Evolutionary conservation across 2,888 invertebrate species (phyloP).

Genomic region (Chrysomela aeneicollis): DNA sequence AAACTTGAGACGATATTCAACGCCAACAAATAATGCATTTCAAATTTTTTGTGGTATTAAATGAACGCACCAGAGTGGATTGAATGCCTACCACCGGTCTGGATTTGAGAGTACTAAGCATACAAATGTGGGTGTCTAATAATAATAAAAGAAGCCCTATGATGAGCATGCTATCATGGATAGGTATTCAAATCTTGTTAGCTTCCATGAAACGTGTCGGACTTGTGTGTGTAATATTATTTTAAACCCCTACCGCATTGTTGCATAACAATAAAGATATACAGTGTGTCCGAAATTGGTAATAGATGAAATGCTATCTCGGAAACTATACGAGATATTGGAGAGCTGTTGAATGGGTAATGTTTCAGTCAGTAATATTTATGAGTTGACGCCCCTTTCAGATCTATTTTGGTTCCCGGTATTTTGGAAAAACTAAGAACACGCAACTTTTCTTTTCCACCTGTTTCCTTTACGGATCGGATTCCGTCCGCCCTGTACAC

Average conservation of each 20-base stretch:
- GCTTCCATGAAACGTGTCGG: constrained; percentile 14
- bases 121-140: background rate
- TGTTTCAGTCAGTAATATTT: no score
- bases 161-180: background rate
- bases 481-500: no score
- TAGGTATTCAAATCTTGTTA: constrained; percentile 34
- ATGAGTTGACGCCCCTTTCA: no score
- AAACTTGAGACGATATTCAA: constrained; percentile 9
- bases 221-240: constrained; percentile 15
- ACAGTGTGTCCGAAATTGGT: background rate
- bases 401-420: no score
- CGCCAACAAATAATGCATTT: constrained; percentile 14
- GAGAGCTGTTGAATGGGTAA: no score
- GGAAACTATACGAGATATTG: no score
- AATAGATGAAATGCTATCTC: no score
- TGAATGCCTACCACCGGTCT: background rate
- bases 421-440: no score
- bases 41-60: background rate
- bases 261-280: background rate
- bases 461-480: no score
- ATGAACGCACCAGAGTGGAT: background rate
- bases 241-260: background rate
- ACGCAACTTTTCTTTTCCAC: no score
- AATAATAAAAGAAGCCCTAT: constrained; percentile 33
- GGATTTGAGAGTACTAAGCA: background rate